Evolutionary conservation across 2,797 vertebrate genomes (phyloP), one percentile per base, ranked within the genome.

Genomic region (Craterocephalus amniculus): DNA sequence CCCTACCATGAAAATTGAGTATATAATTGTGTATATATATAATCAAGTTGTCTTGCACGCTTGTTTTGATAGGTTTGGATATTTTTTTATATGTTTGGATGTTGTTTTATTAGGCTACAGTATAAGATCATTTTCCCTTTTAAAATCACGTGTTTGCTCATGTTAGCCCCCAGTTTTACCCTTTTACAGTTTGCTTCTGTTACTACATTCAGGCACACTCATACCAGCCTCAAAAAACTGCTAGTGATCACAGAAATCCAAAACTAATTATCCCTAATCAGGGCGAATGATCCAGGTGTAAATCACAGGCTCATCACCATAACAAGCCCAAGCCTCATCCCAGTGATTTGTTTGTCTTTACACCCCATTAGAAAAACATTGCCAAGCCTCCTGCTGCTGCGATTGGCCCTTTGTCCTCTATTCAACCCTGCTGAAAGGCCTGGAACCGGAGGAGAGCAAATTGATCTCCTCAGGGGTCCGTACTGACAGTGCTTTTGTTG

Each of bases 341-440:
- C 56, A 67, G 80, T 90, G 84, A 92, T 91, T 90, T 91, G 91
- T 92, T 92, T 90, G 89, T 92, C 91, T 92, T 92, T 87, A 88
- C 90, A 89, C 91, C 85, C 88, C 49, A 70, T 89, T 89, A 91
- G 81, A 83, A 86, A 88, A 90, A 92, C 89, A 92, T 38, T 87
- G 92, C 75, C 0, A 35, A 83, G 83, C 85, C 84, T 83, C 90
- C 88, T 67, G 85, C 88, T 78, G 88, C 75, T 80, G 74, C 51
- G 49, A 83, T 83, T 55, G 66, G 74, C 78, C 83, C 84, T 85
- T 82, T 91, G 89, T 91, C 90, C 90, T 90, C 89, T 66, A 80
- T 90, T 93, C 91, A 90, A 90, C 88, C 86, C 85, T 72, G 72
- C 72, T 90, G 87, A 91, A 90, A 89, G 84, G 84, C 87, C 78